Evolutionary conservation across 2,888 invertebrate species (phyloP).

Genomic region (Theodoxus fluviatilis): DNA sequence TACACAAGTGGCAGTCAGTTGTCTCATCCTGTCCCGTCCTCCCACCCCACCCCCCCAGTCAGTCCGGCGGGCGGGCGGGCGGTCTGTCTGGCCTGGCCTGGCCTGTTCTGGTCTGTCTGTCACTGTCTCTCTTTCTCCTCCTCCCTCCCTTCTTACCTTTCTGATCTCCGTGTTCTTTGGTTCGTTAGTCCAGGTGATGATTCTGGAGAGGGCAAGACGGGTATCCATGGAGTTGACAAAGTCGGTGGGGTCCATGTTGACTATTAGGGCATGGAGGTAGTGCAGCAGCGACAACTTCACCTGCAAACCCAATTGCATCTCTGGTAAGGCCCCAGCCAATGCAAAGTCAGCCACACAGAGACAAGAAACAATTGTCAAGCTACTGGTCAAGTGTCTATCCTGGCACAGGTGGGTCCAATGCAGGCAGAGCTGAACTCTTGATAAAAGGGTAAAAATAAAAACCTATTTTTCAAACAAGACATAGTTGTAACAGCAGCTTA

Average conservation of each 20-base stretch:
- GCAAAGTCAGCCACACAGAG: too few species aligned
- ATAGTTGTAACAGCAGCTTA: background rate
- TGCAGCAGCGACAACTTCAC: constrained; percentile 69
- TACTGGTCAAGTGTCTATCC: too few species aligned
- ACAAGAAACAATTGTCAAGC: too few species aligned
- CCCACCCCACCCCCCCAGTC: too few species aligned
- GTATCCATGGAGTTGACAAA: constrained; percentile 72
- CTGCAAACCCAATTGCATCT: constrained; percentile 62
- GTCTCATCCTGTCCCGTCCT: background rate
- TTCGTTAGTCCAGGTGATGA: constrained; percentile 79
- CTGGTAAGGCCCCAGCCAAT: too few species aligned
- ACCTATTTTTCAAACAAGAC: background rate
- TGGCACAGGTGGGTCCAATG: too few species aligned
- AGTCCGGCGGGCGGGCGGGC: too few species aligned
- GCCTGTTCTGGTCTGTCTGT: background rate
- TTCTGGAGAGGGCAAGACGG: constrained; percentile 73
- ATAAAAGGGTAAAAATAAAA: too few species aligned
- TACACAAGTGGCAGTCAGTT: too few species aligned
- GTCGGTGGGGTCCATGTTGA: constrained; percentile 65
- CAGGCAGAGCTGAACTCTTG: too few species aligned
- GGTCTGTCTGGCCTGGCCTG: too few species aligned
- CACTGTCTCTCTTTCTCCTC: background rate
- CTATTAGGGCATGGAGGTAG: constrained; percentile 66
- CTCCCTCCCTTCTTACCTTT: constrained; percentile 65
- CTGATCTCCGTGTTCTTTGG: constrained; percentile 74